A percentile compares a stretch with the other conserved stretches of the same genome.
These are phyloP conservation scores for Bambusicola thoracicus DNA, from an alignment of 2,113 vertebrate genomes.

Conservation along the genomic window DNA sequence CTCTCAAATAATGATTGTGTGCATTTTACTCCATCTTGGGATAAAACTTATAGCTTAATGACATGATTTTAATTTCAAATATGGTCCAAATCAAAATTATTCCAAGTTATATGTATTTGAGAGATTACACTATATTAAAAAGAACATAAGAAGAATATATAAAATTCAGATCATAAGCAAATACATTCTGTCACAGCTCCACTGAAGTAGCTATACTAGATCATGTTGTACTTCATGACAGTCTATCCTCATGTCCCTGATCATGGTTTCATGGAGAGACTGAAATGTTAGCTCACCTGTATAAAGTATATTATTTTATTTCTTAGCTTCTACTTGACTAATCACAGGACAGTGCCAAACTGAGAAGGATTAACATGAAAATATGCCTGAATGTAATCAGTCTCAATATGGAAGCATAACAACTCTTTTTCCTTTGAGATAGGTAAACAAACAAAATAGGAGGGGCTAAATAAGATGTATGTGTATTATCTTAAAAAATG, in stretches of 20 bases:
- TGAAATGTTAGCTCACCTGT: not conserved
- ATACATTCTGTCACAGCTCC: not conserved
- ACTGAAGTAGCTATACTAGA: not conserved
- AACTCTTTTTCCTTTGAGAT: not conserved
- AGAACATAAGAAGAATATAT: not conserved
- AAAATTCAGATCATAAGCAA: not conserved
- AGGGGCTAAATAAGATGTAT: not conserved
- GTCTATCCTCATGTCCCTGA: not conserved
- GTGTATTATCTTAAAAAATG: not conserved
- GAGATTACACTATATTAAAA: not conserved
- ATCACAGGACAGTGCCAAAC: not conserved
- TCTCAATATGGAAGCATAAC: not conserved
- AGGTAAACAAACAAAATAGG: not conserved
- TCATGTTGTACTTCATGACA: not conserved
- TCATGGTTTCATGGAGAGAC: not conserved
- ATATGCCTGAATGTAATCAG: not conserved
- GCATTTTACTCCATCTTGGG: not conserved
- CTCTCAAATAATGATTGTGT: not conserved
- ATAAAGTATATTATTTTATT: not conserved
- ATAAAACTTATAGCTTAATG: not conserved
- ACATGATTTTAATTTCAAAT: constrained; percentile 9
- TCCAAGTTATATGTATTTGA: not conserved
- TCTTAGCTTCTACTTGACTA: not conserved
- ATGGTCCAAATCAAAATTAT: not conserved
- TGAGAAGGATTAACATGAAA: not conserved